A percentile compares a stretch with the other conserved stretches of the same genome.
These are phyloP conservation scores for Dynastes tityus DNA, from an alignment of 2,888 invertebrate genomes.

Conservation along the genomic window DNA sequence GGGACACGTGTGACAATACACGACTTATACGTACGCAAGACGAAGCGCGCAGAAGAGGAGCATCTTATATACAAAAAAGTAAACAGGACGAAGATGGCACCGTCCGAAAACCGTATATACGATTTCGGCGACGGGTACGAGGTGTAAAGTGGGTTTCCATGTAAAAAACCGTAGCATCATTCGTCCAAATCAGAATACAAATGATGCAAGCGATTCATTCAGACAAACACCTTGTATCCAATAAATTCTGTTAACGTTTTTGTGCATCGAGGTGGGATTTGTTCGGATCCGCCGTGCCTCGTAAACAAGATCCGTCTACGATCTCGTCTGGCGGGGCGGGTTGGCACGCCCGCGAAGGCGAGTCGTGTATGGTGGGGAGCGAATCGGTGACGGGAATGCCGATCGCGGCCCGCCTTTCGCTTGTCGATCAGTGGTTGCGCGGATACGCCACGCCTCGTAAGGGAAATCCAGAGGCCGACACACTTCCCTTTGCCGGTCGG, in stretches of 20 bases:
- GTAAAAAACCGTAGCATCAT: slow-evolving; percentile 70
- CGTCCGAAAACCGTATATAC: slow-evolving; percentile 13
- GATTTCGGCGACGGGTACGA: slow-evolving; percentile 58
- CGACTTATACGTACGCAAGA: neutral
- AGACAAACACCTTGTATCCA: slow-evolving; percentile 72
- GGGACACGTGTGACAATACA: slow-evolving; percentile 67
- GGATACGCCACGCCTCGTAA: slow-evolving; percentile 58
- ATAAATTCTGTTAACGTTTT: slow-evolving; percentile 72
- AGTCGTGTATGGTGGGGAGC: slow-evolving; percentile 61
- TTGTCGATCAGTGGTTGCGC: slow-evolving; percentile 65
- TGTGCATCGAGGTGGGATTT: slow-evolving; percentile 71
- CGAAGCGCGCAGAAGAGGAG: neutral
- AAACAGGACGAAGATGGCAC: neutral
- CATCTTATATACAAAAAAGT: too few species aligned
- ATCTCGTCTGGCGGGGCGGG: slow-evolving; percentile 58
- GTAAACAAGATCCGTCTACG: slow-evolving; percentile 70
- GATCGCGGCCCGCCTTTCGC: slow-evolving; percentile 64
- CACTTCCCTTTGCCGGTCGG: slow-evolving; percentile 65
- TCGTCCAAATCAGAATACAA: slow-evolving; percentile 72
- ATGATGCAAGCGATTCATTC: slow-evolving; percentile 71
- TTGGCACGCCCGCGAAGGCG: slow-evolving; percentile 54
- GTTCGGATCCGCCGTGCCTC: slow-evolving; percentile 70
- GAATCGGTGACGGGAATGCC: slow-evolving; percentile 58
- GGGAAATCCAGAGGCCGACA: slow-evolving; percentile 59
- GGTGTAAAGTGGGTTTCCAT: slow-evolving; percentile 71